phyloP scores from a whole-genome alignment of 2,797 vertebrate species.

The Characodon lateralis region DNA sequence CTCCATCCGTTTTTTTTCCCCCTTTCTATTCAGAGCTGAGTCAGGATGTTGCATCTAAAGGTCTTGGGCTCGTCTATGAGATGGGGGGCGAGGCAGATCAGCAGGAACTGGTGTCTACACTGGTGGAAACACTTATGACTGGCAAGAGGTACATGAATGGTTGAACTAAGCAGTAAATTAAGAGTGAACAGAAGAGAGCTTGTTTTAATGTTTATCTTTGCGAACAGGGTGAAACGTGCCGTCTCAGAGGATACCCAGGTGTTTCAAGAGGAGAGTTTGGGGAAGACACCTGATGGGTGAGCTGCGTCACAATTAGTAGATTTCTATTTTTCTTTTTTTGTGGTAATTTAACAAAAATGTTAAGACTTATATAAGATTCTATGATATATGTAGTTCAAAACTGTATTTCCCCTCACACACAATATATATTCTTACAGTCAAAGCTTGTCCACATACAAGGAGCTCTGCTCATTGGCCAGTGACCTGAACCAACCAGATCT shows the following conservation, averaged over 20 bases:
- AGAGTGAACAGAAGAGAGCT: not conserved
- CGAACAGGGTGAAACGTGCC: constrained; percentile 86
- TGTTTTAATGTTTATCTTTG: constrained; percentile 15
- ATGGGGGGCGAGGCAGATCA: constrained; percentile 94
- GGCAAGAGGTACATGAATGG: constrained; percentile 89
- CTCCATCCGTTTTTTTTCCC: constrained; percentile 2
- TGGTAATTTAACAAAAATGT: not conserved
- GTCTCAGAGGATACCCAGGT: constrained; percentile 94
- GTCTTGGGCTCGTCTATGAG: constrained; percentile 96
- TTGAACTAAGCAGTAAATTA: not conserved
- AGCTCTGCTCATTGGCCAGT: constrained; percentile 96
- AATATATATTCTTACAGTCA: constrained; percentile 80
- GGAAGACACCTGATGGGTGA: constrained; percentile 98
- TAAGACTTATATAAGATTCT: not conserved
- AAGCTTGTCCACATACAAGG: constrained; percentile 95
- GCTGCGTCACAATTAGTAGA: constrained; percentile 13
- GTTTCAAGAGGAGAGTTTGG: constrained; percentile 91
- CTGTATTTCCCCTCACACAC: not conserved
- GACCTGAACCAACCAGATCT: constrained; percentile 98
- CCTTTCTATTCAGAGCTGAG: constrained; percentile 86
- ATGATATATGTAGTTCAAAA: not conserved
- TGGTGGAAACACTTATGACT: constrained; percentile 98
- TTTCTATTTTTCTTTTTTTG: not conserved
- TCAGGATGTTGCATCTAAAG: constrained; percentile 98
- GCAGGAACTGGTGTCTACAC: constrained; percentile 92